Percentiles rank a stretch among this genome's conserved stretches.
phyloP scores from a whole-genome alignment of 2,113 vertebrate genomes.

The Chelonoidis abingdonii region DNA sequence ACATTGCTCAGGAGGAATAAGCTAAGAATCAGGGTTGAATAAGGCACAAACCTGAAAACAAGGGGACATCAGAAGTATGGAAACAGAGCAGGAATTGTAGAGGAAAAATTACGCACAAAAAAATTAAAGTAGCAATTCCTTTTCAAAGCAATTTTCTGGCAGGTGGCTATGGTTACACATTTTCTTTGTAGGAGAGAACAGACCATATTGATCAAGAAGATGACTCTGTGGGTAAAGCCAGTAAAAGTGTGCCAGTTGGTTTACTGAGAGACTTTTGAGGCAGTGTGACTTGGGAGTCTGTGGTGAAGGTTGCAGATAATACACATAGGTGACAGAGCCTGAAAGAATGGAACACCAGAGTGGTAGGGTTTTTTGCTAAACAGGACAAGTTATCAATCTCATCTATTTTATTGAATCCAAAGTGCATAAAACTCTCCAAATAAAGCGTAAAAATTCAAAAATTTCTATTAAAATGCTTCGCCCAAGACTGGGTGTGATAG shows the following conservation, averaged over 20 bases:
- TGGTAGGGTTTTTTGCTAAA: not conserved
- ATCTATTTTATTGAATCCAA: not conserved
- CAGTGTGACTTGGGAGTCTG: not conserved
- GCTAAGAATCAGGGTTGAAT: not conserved
- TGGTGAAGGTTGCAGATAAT: not conserved
- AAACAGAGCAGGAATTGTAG: not conserved
- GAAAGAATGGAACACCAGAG: not conserved
- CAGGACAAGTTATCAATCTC: not conserved
- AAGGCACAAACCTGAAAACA: not conserved
- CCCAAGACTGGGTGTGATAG: not conserved
- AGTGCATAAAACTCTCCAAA: not conserved
- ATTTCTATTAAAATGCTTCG: not conserved
- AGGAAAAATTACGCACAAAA: not conserved
- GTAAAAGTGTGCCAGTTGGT: not conserved
- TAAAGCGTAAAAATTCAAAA: not conserved
- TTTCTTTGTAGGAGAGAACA: not conserved
- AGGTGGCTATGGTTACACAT: not conserved
- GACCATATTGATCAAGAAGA: not conserved
- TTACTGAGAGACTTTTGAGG: not conserved
- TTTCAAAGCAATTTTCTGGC: not conserved
- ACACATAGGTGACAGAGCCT: not conserved
- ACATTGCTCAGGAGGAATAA: not conserved
- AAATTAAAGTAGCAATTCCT: not conserved
- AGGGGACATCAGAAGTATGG: not conserved
- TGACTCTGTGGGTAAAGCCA: not conserved